Conservation (phyloP, 2,797 vertebrate genomes). For the Argyrosomus regius region DNA sequence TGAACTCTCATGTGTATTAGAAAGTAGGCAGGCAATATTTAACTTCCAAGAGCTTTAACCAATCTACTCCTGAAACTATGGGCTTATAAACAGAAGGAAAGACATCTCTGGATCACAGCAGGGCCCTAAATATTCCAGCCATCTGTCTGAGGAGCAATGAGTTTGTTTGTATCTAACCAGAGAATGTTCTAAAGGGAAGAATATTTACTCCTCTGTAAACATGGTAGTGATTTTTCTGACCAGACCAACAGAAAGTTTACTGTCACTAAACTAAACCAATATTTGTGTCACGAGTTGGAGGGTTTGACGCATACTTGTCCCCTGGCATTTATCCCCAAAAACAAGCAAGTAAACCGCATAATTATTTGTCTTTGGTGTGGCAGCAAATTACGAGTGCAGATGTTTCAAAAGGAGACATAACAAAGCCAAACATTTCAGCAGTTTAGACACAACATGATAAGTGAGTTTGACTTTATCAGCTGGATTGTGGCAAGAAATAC, state of each 20-base stretch:
- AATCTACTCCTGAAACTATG: slow-evolving; percentile 5
- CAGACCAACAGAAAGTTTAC: slow-evolving; percentile 47
- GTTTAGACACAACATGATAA: slow-evolving; percentile 43
- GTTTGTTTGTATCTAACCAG: slow-evolving; percentile 15
- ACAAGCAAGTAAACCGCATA: slow-evolving; percentile 35
- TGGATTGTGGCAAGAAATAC: neutral
- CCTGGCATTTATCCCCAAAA: slow-evolving; percentile 27
- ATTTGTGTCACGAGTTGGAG: slow-evolving; percentile 44
- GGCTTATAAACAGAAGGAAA: slow-evolving; percentile 9
- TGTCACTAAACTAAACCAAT: slow-evolving; percentile 47
- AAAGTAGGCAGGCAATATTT: neutral
- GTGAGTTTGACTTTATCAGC: neutral
- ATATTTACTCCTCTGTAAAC: slow-evolving; percentile 52
- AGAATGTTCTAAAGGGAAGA: slow-evolving; percentile 30
- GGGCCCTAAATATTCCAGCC: slow-evolving; percentile 1
- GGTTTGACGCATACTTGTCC: slow-evolving; percentile 14
- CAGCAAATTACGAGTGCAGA: neutral
- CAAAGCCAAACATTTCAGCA: slow-evolving; percentile 19
- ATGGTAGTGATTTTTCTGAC: slow-evolving; percentile 1
- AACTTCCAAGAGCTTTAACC: slow-evolving; percentile 6
- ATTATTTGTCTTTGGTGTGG: slow-evolving; percentile 1
- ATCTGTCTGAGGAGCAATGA: neutral
- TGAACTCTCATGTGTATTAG: neutral
- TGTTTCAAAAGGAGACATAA: slow-evolving; percentile 32
- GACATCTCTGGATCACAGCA: slow-evolving; percentile 8